phyloP scores from a whole-genome alignment of 2,113 vertebrate genomes.

The Upupa epops region DNA sequence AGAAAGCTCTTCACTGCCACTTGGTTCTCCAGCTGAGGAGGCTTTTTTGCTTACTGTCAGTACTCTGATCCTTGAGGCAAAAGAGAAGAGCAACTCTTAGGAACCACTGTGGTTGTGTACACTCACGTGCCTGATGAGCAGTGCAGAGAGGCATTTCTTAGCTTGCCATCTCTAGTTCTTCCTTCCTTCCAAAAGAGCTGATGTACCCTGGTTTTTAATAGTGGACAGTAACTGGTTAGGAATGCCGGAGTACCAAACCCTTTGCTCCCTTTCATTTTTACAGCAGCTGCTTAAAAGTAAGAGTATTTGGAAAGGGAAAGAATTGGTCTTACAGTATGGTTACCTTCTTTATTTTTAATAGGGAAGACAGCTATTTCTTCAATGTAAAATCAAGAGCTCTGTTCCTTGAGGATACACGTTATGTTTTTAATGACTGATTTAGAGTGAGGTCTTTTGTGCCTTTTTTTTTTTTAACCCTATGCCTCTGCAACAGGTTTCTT shows the following conservation, averaged over 20 bases:
- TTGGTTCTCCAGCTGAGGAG: neutral
- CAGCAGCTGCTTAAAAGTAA: neutral
- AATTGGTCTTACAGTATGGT: neutral
- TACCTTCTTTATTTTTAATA: neutral
- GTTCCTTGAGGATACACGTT: neutral
- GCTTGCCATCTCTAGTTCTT: neutral
- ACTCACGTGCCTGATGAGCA: neutral
- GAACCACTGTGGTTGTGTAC: neutral
- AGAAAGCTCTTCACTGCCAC: neutral
- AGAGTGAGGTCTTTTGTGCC: neutral
- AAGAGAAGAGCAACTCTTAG: neutral
- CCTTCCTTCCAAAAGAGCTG: neutral
- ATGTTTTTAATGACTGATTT: neutral
- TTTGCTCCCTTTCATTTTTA: neutral
- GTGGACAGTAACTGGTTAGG: neutral
- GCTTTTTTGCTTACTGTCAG: neutral
- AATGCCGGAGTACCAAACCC: neutral
- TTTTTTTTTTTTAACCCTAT: neutral
- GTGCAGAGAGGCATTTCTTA: neutral
- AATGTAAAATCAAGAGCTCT: neutral
- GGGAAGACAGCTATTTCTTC: neutral
- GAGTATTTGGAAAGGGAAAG: neutral
- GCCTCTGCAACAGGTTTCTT: neutral
- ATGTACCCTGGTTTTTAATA: neutral
- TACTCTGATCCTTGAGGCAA: neutral